Conservation (phyloP, 2,797 vertebrate genomes). For the Lindbergichthys nudifrons region DNA sequence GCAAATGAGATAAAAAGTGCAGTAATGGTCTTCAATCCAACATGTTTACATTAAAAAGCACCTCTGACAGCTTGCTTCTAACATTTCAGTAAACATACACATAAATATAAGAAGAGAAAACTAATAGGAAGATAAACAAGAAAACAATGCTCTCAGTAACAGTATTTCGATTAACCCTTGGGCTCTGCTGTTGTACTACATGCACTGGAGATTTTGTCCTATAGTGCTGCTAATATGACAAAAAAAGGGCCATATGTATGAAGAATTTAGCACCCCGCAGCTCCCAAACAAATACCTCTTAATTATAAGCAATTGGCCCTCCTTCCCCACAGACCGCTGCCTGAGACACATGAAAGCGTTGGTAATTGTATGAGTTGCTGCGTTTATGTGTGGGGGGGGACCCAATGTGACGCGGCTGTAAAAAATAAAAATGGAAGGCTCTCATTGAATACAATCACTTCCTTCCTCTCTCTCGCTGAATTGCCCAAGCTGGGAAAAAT, state of each 20-base stretch:
- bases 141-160: neutral
- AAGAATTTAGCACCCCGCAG: conserved; percentile 65
- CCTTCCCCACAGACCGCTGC: conserved; percentile 64
- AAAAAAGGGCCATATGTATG: conserved; percentile 60
- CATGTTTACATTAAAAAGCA: conserved; percentile 12
- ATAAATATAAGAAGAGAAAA: too few species aligned
- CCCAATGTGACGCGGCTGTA: conserved; percentile 56
- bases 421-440: conserved; percentile 78
- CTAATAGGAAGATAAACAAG: neutral
- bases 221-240: conserved; percentile 48
- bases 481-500: conserved; percentile 42
- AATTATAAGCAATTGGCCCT: conserved; percentile 78
- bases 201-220: conserved; percentile 7
- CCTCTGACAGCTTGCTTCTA: neutral
- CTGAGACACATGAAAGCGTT: conserved; percentile 74
- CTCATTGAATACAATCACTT: conserved; percentile 78
- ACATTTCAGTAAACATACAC: neutral
- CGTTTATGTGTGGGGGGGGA: conserved; percentile 54
- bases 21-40: conserved; percentile 30
- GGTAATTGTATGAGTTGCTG: conserved; percentile 70
- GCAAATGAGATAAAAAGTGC: conserved; percentile 73
- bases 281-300: conserved; percentile 76
- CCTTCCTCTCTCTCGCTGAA: conserved; percentile 70
- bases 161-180: neutral
- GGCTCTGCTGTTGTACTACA: neutral